These are phyloP conservation scores for Danio choprae DNA, from an alignment of 2,797 vertebrate genomes.

Conservation along the genomic window DNA sequence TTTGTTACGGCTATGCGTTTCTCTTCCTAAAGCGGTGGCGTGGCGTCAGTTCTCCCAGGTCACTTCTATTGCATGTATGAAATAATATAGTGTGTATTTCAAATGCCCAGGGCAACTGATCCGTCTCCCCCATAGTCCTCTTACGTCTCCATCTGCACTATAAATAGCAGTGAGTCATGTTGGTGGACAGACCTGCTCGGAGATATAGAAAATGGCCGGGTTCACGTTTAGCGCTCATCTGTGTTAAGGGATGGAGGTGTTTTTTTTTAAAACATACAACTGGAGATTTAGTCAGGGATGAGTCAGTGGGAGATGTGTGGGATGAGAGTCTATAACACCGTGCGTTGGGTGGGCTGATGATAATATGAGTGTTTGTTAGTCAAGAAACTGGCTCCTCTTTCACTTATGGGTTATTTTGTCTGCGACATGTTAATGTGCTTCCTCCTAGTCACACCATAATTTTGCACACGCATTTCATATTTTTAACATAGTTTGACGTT, in stretches of 20 bases:
- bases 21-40: constrained; percentile 7
- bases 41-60: constrained; percentile 41
- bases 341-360: constrained; percentile 20
- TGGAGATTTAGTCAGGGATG: constrained; percentile 53
- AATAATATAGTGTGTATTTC: constrained; percentile 46
- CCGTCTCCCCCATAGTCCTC: constrained; percentile 47
- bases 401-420: constrained; percentile 25
- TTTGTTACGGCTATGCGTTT: neutral
- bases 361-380: constrained; percentile 28
- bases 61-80: constrained; percentile 33
- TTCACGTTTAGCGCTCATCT: constrained; percentile 43
- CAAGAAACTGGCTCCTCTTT: constrained; percentile 23
- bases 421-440: neutral
- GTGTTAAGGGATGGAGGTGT: constrained; percentile 46
- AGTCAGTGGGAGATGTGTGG: constrained; percentile 53
- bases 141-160: constrained; percentile 49
- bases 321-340: constrained; percentile 28
- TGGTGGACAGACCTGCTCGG: constrained; percentile 27
- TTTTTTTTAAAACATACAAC: constrained; percentile 54
- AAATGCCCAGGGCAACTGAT: constrained; percentile 48
- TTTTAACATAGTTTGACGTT: neutral
- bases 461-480: neutral
- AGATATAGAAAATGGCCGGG: constrained; percentile 47
- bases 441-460: neutral
- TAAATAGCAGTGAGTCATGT: constrained; percentile 64